These are phyloP conservation scores for Ypsolopha scabrella DNA, from an alignment of 2,888 invertebrate species.

Conservation along the genomic window DNA sequence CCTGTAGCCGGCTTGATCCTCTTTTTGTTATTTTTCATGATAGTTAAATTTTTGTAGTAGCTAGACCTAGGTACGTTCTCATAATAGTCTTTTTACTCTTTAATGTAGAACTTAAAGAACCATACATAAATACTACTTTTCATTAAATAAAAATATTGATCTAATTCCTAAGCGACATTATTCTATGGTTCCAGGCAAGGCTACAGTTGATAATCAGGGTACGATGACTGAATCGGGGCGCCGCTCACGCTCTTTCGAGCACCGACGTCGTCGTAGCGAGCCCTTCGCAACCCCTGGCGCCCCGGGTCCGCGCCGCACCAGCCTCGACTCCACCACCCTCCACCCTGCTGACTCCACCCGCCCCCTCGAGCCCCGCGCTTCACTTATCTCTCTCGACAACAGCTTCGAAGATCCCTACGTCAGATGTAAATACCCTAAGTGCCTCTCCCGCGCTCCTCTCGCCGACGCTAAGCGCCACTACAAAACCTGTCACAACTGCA, in stretches of 20 bases:
- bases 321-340: conserved; percentile 61
- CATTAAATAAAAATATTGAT: no score
- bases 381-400: conserved; percentile 55
- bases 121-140: no score
- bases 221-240: conserved; percentile 46
- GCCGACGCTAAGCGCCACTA: conserved; percentile 84
- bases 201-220: conserved; percentile 66
- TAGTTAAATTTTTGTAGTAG: no score
- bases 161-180: no score
- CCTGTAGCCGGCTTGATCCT: no score
- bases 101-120: no score
- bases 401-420: conserved; percentile 69
- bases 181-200: conserved; percentile 51
- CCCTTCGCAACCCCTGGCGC: conserved; percentile 48
- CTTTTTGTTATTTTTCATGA: no score
- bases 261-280: conserved; percentile 54
- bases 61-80: no score
- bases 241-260: conserved; percentile 57
- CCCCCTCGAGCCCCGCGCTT: conserved; percentile 53
- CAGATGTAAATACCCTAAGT: conserved; percentile 85
- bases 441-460: conserved; percentile 77
- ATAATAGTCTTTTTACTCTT: no score
- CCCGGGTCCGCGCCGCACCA: conserved; percentile 69
- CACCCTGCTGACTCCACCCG: conserved; percentile 38
- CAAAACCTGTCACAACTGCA: conserved; percentile 96